Evolutionary conservation across 2,113 vertebrate genomes (phyloP).

Genomic region (Burhinus oedicnemus): DNA sequence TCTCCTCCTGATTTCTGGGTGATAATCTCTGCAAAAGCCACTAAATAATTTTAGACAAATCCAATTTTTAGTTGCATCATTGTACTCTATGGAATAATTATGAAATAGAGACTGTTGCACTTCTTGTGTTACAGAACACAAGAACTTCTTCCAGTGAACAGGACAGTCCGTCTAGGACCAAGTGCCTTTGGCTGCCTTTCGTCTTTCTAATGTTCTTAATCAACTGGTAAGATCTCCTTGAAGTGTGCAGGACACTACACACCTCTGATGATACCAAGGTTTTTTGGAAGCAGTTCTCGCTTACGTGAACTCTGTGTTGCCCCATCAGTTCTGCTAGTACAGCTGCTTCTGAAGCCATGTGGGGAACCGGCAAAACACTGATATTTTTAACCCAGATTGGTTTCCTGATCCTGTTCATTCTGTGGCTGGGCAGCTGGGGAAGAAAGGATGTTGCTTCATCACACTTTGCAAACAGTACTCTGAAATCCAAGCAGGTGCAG

Average conservation of each 20-base stretch:
- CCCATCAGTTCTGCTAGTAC: not conserved
- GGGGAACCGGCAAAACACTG: not conserved
- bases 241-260: not conserved
- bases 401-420: not conserved
- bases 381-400: not conserved
- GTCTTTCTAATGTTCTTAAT: not conserved
- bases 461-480: not conserved
- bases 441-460: not conserved
- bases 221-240: not conserved
- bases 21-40: not conserved
- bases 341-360: not conserved
- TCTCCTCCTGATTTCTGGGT: not conserved
- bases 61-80: not conserved
- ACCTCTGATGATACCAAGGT: not conserved
- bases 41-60: not conserved
- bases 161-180: rapidly evolving
- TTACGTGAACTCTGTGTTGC: not conserved
- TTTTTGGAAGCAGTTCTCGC: not conserved
- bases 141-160: not conserved
- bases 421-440: not conserved
- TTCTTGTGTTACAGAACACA: not conserved
- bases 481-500: not conserved
- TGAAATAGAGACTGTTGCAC: not conserved
- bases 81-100: not conserved
- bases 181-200: not conserved